Base-by-base conservation (phyloP, 2,797 vertebrate species). In the Rhincodon typus region DNA sequence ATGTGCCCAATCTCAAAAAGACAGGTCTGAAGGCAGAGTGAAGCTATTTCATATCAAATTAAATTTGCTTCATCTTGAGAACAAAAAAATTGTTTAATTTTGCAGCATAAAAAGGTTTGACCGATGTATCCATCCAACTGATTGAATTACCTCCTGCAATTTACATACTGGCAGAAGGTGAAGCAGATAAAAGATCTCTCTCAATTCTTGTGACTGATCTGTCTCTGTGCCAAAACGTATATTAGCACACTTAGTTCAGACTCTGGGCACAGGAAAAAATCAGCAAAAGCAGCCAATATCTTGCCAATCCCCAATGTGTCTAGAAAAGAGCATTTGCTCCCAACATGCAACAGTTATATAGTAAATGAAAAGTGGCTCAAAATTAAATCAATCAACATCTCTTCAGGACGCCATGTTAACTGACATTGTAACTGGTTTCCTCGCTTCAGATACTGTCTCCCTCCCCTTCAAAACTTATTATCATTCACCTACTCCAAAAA, bases 71-170 rank as follows among this genome's bases (percentile, higher is more conserved):
- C 13, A 90, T 13, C 30, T 90, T 90, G 87, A 50, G 53, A 90
- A 12, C 3, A 57, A 23, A 21, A 62, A 57, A 90, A 30, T 90
- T 17, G 86, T 57, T 57, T 90, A 30, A 15, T 57, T 57, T 90
- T 34, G 87, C 10, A 57, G 27, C 30, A 90, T 62, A 34, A 62
- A 62, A 15, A 88, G 86, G 57, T 25, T 53, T 27, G 13, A 90
- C 62, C 53, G 12, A 62, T 90, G 50, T 62, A 57, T 30, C 87
- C 53, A 90, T 62, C 87, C 30, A 57, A 88, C 57, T 88, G 50
- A 88, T 88, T 88, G 86, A 88, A 57, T 90, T 90, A 90, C 12
- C 53, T 90, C 87, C 87, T 90, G 87, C 87, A 30, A 62, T 90
- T 90, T 57, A 90, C 87, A 90, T 34, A 53, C 50, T 30, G 27